These are phyloP conservation scores for Metalampra italica DNA, from an alignment of 2,888 invertebrate genomes.

Conservation along the genomic window DNA sequence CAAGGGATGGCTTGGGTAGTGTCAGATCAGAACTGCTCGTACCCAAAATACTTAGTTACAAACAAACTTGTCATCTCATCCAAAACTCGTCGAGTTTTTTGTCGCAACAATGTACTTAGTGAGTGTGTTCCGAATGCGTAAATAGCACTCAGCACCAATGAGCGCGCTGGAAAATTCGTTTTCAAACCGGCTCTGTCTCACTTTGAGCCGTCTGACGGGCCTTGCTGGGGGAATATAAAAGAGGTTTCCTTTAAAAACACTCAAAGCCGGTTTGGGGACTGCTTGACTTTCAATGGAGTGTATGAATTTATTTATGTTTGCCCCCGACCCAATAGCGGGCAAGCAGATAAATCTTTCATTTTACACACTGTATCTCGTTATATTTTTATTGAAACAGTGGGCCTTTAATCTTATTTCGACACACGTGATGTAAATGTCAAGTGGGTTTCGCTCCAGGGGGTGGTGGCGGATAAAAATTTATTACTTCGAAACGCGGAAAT, in stretches of 20 bases:
- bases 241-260: slow-evolving; percentile 57
- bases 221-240: slow-evolving; percentile 43
- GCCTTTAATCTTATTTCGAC: slow-evolving; percentile 38
- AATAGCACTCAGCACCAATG: slow-evolving; percentile 1
- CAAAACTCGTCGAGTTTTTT: not conserved
- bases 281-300: slow-evolving; percentile 55
- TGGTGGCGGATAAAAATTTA: not conserved
- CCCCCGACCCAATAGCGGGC: slow-evolving; percentile 30
- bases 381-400: slow-evolving; percentile 54
- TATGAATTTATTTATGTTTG: slow-evolving; percentile 61
- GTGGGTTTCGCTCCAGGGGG: slow-evolving; percentile 1
- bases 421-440: slow-evolving; percentile 28
- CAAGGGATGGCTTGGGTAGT: too few relatives aligned
- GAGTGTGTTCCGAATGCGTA: not conserved
- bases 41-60: too few relatives aligned
- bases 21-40: too few relatives aligned
- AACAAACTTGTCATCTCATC: not conserved
- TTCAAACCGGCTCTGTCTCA: slow-evolving; percentile 10
- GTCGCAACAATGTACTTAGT: not conserved
- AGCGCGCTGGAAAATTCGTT: slow-evolving; percentile 14
- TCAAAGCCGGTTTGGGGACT: slow-evolving; percentile 43
- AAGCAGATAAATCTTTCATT: slow-evolving; percentile 61
- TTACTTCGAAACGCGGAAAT: not conserved
- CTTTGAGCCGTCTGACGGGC: slow-evolving; percentile 35
- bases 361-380: slow-evolving; percentile 55